These are phyloP conservation scores for Eilema depressum DNA, from an alignment of 2,888 invertebrate species.

Conservation along the genomic window DNA sequence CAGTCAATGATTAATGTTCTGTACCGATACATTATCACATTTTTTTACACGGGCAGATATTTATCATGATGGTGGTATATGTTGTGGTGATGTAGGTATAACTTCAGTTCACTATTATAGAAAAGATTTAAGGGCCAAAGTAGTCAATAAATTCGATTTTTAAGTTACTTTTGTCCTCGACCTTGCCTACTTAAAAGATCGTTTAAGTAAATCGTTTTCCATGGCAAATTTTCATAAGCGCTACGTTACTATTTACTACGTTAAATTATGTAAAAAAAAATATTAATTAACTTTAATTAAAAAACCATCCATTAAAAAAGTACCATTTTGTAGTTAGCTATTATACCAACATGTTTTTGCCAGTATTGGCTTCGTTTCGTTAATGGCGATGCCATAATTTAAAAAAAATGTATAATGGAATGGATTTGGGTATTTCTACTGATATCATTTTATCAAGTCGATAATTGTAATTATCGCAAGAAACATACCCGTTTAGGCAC, in stretches of 20 bases:
- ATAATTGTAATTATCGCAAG: background rate
- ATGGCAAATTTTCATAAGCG: background rate
- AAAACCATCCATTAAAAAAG: background rate
- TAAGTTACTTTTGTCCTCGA: too few species aligned
- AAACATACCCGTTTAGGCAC: background rate
- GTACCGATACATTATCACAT: too few species aligned
- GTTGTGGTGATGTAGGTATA: too few species aligned
- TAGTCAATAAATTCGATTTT: too few species aligned
- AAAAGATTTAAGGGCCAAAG: too few species aligned
- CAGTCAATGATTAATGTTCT: too few species aligned
- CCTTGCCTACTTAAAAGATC: background rate
- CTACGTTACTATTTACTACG: background rate
- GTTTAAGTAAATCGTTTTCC: background rate
- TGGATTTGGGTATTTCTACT: slow-evolving; percentile 3
- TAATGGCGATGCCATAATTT: background rate
- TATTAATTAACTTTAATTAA: background rate
- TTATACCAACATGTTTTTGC: background rate
- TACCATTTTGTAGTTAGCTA: background rate
- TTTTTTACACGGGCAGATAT: too few species aligned
- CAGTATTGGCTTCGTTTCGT: background rate
- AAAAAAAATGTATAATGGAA: background rate
- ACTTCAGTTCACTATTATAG: too few species aligned
- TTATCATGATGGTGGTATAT: too few species aligned
- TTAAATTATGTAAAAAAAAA: background rate
- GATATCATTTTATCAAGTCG: background rate